Base-by-base conservation (phyloP, 2,888 invertebrate species). In the Ormyrus labotus region DNA sequence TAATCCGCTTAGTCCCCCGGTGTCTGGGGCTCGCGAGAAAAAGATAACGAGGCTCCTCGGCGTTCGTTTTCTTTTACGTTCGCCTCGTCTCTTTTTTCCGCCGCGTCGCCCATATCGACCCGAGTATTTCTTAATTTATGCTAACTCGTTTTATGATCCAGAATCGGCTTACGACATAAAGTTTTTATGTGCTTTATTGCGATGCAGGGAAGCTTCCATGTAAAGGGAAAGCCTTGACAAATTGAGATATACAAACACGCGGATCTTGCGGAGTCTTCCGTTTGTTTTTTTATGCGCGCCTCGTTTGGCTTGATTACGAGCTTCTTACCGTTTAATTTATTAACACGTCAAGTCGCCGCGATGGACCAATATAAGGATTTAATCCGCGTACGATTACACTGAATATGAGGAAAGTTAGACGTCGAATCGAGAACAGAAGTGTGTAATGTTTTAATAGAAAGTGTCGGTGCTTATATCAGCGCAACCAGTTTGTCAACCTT, bases 171-270 rank as follows among this genome's bases (percentile, higher is more conserved):
- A 65, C 45, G 19, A 19, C 11, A 64, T 64, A 47, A 19, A 53
- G n/a, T 45, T 6, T 57, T 47, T 53, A 13, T 69, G 13, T 55
- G 2, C n/a, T 70, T 70, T 70, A 60, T 70, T 60, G 64, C 64
- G 5, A 6, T 34, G 34, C 34, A 34, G 34, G 34, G 34, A 34
- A 34, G 34, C 34, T 11, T 8, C 5, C 19, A 11, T 19, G 19
- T 48, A 48, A 11, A 51, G 58, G 55, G n/a, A 47, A 58, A 65
- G 48, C 55, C 13, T 60, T 51, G 64, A 71, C 13, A 65, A 78
- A 78, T 78, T 71, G 78, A 78, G 78, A 78, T 55, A 51, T 67
- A 71, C 65, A 65, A 71, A 78, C 65, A 69, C 48, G 34, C 34
- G 34, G 19, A 57, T 34, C 34, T 69, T 34, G 34, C 34, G 34